Percentiles rank a stretch among this genome's conserved stretches.
Conservation (phyloP, 2,888 invertebrate species). For the Pollenia griseotomentosa region DNA sequence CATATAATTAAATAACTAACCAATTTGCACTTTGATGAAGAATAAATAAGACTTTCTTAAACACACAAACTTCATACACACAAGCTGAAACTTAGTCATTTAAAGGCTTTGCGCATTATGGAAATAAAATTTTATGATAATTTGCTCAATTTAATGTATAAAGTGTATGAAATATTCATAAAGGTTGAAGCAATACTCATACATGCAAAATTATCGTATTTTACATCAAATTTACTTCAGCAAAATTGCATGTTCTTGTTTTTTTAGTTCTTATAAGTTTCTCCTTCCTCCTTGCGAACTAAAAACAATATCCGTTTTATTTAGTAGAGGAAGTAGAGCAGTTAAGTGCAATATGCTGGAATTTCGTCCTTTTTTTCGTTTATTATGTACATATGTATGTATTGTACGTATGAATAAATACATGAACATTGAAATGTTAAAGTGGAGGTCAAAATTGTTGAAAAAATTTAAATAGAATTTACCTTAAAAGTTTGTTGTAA, state of each 20-base stretch:
- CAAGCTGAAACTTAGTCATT: background rate
- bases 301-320: constrained; percentile 56
- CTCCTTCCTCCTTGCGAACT: constrained; percentile 16
- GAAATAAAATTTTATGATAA: constrained; percentile 59
- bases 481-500: too few relatives aligned
- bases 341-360: background rate
- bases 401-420: background rate
- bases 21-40: constrained; percentile 14
- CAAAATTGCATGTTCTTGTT: constrained; percentile 3
- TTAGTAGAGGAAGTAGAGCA: background rate
- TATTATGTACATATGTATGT: background rate
- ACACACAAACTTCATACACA: background rate
- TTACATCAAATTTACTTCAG: constrained; percentile 18
- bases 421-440: background rate
- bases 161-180: constrained; percentile 52
- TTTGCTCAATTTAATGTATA: constrained; percentile 32
- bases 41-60: background rate
- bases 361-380: background rate
- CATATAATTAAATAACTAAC: constrained; percentile 1
- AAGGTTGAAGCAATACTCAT: constrained; percentile 12
- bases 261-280: constrained; percentile 9
- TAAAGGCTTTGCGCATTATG: constrained; percentile 29
- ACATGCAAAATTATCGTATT: constrained; percentile 45
- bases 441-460: background rate
- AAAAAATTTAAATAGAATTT: background rate